These are phyloP conservation scores for Amblyornis subalaris DNA, from an alignment of 2,113 vertebrate genomes.

Conservation along the genomic window DNA sequence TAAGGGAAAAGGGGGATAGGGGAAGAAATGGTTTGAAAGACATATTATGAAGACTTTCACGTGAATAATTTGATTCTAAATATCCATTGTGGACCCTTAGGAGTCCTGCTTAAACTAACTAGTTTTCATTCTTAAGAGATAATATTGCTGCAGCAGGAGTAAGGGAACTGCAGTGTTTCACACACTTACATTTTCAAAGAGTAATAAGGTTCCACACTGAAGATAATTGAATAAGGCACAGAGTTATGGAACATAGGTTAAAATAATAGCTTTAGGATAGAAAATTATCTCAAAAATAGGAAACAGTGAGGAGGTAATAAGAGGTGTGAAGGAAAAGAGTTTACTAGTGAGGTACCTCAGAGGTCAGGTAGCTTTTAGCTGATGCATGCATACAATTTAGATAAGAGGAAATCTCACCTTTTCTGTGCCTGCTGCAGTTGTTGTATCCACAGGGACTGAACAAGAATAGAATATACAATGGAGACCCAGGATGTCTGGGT, in stretches of 20 bases:
- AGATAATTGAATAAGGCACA: constrained; percentile 48
- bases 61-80: constrained; percentile 22
- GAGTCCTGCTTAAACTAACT: background rate
- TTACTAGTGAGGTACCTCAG: background rate
- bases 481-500: background rate
- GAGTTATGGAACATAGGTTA: constrained; percentile 7
- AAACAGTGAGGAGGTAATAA: constrained; percentile 11
- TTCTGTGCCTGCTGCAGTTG: background rate
- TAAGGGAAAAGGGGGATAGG: background rate
- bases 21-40: background rate
- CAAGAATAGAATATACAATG: background rate
- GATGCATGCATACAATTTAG: background rate
- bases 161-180: background rate
- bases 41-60: background rate
- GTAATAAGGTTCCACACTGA: constrained; percentile 37
- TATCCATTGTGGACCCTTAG: background rate
- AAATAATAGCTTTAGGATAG: constrained; percentile 38
- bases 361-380: constrained; percentile 31
- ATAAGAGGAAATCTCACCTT: background rate
- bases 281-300: constrained; percentile 29
- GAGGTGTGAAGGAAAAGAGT: background rate
- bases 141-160: background rate
- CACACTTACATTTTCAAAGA: background rate
- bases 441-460: background rate
- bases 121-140: background rate